Evolutionary conservation across 2,113 vertebrate species (phyloP), one percentile per base, ranked within the genome.

Genomic region (Oreochromis tanganicae): DNA sequence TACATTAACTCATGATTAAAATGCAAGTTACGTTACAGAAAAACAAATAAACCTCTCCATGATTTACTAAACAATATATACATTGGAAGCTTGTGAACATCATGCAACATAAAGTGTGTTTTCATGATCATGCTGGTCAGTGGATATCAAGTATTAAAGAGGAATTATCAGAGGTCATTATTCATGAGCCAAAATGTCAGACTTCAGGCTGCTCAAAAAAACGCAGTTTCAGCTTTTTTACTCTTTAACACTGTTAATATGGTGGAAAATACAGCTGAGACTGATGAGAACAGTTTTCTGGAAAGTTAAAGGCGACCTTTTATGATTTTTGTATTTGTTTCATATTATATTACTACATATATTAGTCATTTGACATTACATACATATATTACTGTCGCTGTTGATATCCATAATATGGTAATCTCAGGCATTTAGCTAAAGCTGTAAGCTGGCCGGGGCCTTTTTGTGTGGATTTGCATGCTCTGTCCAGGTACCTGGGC

Each of bases 211-310:
- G 41, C 68, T 46, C 57, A 32, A 61, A 61, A 34, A 61, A 17
- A 14, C 16, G 17, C 41, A 46, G 21, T 48, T 73, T 73, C 41
- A 11, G 21, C 9, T 17, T 73, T 29, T 48, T 27, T 17, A 21
- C 19, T 21, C 61, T 38, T 66, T 21, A 0, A 66, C 34, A 38
- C 0, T 68, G 0, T 38, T 68, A 38, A 68, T 68, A 1, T 38
- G 63, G 34, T 38, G 63, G 0, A 0, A 68, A 38, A 68, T 68
- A 13, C 63, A 68, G 63, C 11, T 8, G 63, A 68, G 61, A 66
- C 61, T 0, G 19, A 66, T 66, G 19, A 66, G 19, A 68, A 68
- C 0, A 68, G 34, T 68, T 68, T 68, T 68, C 0, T 68, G 11
- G 4, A 68, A 68, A 21, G 63, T 38, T 68, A 38, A 68, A 38